Percentiles rank a stretch among this genome's conserved stretches.
These are phyloP conservation scores for Drosophila tripunctata DNA, from an alignment of 2,888 invertebrate species.

Conservation along the genomic window DNA sequence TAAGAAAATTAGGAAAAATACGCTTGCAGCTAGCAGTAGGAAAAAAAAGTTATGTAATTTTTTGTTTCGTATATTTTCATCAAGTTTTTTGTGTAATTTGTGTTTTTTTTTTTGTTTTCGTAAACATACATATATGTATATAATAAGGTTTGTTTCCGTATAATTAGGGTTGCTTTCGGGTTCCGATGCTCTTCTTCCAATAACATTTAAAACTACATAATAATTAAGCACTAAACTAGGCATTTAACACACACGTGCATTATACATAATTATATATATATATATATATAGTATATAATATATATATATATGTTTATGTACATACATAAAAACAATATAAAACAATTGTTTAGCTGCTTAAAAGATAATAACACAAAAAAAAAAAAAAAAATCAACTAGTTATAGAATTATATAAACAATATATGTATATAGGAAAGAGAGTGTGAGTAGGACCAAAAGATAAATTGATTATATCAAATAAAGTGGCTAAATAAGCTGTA, in stretches of 20 bases:
- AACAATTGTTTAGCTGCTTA: slow-evolving; percentile 65
- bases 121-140: slow-evolving; percentile 24
- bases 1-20: slow-evolving; percentile 20
- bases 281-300: slow-evolving; percentile 4
- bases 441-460: slow-evolving; percentile 7
- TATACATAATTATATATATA: slow-evolving; percentile 27
- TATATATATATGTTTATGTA: slow-evolving; percentile 29
- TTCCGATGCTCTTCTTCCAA: slow-evolving; percentile 8
- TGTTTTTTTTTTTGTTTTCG: slow-evolving; percentile 5
- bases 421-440: slow-evolving; percentile 15
- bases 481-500: slow-evolving; percentile 52
- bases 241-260: slow-evolving; percentile 38
- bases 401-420: slow-evolving; percentile 29
- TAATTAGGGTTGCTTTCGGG: slow-evolving; percentile 31
- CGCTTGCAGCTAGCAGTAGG: slow-evolving; percentile 45
- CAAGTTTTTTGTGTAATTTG: slow-evolving; percentile 15
- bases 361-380: slow-evolving; percentile 61
- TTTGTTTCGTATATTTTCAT: slow-evolving; percentile 12
- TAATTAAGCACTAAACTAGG: slow-evolving; percentile 74
- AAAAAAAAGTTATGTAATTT: slow-evolving; percentile 27
- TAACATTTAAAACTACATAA: slow-evolving; percentile 77
- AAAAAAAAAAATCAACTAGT: slow-evolving; percentile 25
- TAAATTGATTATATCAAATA: slow-evolving; percentile 27
- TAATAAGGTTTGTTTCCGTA: slow-evolving; percentile 50
- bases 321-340: slow-evolving; percentile 54